Evolutionary conservation across 2,888 invertebrate species (phyloP).

Genomic region (Stenotaenia linearis): DNA sequence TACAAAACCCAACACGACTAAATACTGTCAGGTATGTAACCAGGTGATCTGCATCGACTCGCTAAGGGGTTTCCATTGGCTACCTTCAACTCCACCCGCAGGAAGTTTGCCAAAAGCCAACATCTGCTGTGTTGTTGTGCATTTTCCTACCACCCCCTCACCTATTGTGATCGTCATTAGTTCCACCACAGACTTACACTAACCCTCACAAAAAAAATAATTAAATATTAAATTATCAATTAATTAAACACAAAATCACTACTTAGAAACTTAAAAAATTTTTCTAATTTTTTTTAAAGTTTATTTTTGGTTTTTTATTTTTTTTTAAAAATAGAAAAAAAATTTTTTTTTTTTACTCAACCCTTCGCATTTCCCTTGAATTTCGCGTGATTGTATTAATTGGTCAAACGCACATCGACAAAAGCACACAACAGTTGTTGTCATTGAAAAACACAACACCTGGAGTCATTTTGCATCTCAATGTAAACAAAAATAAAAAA

Average conservation of each 20-base stretch:
- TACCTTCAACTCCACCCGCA: constrained; percentile 21
- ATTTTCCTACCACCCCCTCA: not conserved
- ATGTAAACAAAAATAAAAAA: not conserved
- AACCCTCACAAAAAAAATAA: not conserved
- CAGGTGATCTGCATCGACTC: constrained; percentile 31
- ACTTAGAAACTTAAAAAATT: too few relatives aligned
- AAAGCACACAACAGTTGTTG: not conserved
- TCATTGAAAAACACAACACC: not conserved
- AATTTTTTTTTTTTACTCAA: not conserved
- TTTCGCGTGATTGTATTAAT: not conserved
- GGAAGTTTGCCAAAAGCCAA: constrained; percentile 21
- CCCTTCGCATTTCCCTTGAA: not conserved
- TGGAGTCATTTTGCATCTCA: not conserved
- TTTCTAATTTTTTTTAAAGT: too few relatives aligned
- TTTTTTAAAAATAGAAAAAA: too few relatives aligned
- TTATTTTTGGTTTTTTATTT: too few relatives aligned
- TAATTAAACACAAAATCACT: too few relatives aligned
- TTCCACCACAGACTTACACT: too few relatives aligned
- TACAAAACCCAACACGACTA: not conserved
- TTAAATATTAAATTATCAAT: not conserved
- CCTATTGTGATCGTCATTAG: not conserved
- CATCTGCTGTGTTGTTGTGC: not conserved
- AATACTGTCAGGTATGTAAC: constrained; percentile 14
- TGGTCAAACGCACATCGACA: not conserved
- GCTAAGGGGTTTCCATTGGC: constrained; percentile 24